A percentile compares a stretch with the other conserved stretches of the same genome.
Conservation (phyloP, 2,797 vertebrate species). For the Pangasius larnaudii region DNA sequence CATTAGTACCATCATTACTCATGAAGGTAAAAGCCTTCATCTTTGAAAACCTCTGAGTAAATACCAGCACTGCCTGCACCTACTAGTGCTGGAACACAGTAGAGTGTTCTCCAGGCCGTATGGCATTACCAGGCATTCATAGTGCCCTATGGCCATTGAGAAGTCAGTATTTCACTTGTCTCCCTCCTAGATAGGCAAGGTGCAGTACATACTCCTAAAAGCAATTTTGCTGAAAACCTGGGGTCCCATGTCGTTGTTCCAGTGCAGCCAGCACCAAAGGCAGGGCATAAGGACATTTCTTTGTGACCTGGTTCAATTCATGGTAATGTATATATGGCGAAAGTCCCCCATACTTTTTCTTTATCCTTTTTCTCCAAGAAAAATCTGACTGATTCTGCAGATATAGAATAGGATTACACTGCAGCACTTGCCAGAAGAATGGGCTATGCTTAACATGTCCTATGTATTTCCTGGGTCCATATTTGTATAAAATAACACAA, state of each 20-base stretch:
- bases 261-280: background rate
- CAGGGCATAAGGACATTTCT: background rate
- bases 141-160: background rate
- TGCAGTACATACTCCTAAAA: background rate
- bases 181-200: background rate
- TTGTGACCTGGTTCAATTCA: background rate
- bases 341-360: background rate
- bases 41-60: background rate
- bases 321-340: background rate
- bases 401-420: background rate
- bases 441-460: background rate
- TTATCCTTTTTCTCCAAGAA: background rate
- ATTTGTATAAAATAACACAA: background rate
- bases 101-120: background rate
- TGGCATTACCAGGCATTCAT: background rate
- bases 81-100: background rate
- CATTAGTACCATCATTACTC: background rate
- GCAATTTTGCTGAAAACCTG: background rate
- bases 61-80: background rate
- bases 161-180: background rate
- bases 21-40: background rate
- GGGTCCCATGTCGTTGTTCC: background rate
- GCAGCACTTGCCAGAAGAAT: background rate
- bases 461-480: background rate
- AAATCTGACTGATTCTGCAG: background rate